phyloP scores from a whole-genome alignment of 35 echinoderm and acorn worm genomes.

The Chiridota heheva region DNA sequence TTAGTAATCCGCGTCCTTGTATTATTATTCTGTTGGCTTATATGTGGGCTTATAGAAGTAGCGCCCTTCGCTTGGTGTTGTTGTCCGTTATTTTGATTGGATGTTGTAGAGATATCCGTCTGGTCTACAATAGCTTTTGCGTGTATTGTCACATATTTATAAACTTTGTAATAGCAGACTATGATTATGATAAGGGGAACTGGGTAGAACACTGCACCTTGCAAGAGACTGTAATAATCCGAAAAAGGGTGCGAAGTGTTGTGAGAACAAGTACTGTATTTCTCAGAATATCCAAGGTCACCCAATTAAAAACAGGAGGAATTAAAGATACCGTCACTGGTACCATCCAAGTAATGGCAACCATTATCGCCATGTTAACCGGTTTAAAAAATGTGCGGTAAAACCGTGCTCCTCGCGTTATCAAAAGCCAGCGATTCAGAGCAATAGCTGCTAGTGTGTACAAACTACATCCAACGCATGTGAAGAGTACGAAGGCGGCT shows the following conservation, averaged over 20 bases:
- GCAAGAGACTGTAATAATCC: constrained; percentile 48
- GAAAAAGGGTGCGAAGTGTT: constrained; percentile 43
- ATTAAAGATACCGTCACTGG: constrained; percentile 42
- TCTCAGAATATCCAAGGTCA: constrained; percentile 57
- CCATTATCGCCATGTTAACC: constrained; percentile 33
- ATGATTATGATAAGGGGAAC: constrained; percentile 47
- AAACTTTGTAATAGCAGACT: constrained; percentile 46
- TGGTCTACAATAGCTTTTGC: constrained; percentile 42
- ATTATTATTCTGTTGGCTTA: too few species aligned
- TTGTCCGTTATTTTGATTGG: too few species aligned
- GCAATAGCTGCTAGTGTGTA: constrained; percentile 62
- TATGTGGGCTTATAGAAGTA: constrained; percentile 6
- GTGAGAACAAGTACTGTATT: constrained; percentile 51
- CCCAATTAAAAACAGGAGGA: constrained; percentile 54
- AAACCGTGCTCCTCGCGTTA: constrained; percentile 27
- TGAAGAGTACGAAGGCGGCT: constrained; percentile 27
- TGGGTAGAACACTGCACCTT: constrained; percentile 47
- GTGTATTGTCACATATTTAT: constrained; percentile 37
- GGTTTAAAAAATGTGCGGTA: constrained; percentile 20
- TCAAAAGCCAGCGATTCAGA: constrained; percentile 50
- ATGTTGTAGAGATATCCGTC: neutral
- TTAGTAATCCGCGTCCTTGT: constrained; percentile 17
- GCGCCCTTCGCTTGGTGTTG: too few species aligned
- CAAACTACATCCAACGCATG: constrained; percentile 43
- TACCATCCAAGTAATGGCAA: constrained; percentile 54